Base-by-base conservation (phyloP, 2,797 vertebrate genomes). In the Sebastes jordani region DNA sequence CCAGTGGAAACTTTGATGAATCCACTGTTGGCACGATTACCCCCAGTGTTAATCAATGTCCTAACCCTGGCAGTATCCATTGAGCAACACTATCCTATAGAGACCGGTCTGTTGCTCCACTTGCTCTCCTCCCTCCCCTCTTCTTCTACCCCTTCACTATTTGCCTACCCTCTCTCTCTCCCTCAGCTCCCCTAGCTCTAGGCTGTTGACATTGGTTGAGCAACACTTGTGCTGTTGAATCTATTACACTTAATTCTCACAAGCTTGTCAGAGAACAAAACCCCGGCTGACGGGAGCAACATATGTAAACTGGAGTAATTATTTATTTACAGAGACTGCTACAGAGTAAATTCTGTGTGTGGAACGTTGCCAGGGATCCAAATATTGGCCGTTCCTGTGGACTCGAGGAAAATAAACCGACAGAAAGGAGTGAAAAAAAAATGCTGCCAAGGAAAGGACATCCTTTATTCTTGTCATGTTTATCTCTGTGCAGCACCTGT, bases 401-500 rank as follows among this genome's bases (percentile, higher is more conserved):
- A 88, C 75, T 74, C 1, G 25, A 74, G 80, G 86, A 89, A 89
- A 92, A 91, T 87, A 86, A 91, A 91, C 67, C 59, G 38, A 71
- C 75, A 81, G 61, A 80, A 75, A 74, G 63, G 34, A 83, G 56
- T 20, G 58, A 32, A 6, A 20, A 63, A 61, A 76, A 71, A 77
- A 46, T 3, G 27, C 77, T 72, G 74, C 72, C 85, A 84, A 75
- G 81, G 54, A 78, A 78, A 87, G 89, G 80, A 85, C 78, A 80
- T 80, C 72, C 82, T 87, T 90, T 85, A 84, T 87, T 87, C 79
- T 54, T 76, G 82, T 84, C 86, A 83, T 85, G 83, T 90, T 93
- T 91, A 91, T 90, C 92, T 91, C 77, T 34, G 74, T 59, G 83
- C 84, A 78, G 88, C 92, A 90, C 89, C 90, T 92, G 92, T 42